These are phyloP conservation scores for Aphelocoma californica DNA, from an alignment of 2,797 vertebrate species.

Conservation along the genomic window DNA sequence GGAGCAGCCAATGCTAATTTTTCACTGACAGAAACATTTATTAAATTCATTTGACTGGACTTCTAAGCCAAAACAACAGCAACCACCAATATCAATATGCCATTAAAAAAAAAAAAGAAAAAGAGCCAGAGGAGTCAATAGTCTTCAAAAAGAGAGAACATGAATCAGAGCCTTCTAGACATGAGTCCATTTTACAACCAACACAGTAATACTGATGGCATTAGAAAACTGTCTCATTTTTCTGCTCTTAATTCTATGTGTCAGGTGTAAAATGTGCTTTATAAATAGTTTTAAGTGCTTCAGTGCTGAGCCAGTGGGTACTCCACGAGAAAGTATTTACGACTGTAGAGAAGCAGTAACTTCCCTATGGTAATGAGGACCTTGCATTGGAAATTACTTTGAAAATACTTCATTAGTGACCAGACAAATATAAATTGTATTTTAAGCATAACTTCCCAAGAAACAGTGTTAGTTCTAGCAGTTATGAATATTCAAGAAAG, in stretches of 20 bases:
- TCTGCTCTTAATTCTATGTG: conserved; percentile 35
- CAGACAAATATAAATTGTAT: background rate
- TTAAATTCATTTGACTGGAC: conserved; percentile 39
- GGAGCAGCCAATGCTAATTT: conserved; percentile 50
- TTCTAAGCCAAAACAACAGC: conserved; percentile 17
- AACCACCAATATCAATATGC: conserved; percentile 17
- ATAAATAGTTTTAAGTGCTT: conserved; percentile 43
- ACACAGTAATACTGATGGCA: background rate
- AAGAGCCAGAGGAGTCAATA: conserved; percentile 20
- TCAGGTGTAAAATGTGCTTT: conserved; percentile 52
- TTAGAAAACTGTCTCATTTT: conserved; percentile 54
- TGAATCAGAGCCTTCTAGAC: conserved; percentile 31
- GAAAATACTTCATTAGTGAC: background rate
- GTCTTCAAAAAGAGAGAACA: background rate
- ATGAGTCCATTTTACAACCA: background rate
- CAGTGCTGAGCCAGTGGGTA: background rate
- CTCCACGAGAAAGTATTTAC: background rate
- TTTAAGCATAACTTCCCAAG: background rate
- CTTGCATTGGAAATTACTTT: background rate
- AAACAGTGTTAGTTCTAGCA: background rate
- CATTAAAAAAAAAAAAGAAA: background rate
- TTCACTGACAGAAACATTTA: conserved; percentile 39
- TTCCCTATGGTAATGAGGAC: background rate
- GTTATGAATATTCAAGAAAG: background rate
- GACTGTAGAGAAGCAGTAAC: background rate